Conservation (phyloP, 2,888 invertebrate genomes). For the Drosophila picticornis region DNA sequence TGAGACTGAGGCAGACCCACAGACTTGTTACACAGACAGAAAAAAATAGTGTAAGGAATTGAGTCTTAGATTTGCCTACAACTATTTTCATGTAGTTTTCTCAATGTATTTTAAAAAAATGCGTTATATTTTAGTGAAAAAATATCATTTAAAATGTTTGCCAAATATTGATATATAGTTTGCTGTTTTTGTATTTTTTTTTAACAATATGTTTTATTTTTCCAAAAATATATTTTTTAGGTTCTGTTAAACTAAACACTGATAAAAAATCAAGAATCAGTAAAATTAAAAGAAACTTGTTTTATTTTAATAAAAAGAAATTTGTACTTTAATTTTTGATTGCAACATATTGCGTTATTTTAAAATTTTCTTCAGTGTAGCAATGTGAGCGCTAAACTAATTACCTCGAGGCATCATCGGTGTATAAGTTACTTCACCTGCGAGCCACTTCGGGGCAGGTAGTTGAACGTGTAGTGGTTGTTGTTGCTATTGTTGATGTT, state of each 20-base stretch:
- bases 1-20: neutral
- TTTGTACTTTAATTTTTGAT: neutral
- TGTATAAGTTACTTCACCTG: conserved; percentile 79
- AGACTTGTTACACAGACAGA: neutral
- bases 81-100: neutral
- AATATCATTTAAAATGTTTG: neutral
- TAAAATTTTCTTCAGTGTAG: neutral
- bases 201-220: neutral
- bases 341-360: neutral
- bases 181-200: no score
- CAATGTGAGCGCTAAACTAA: conserved; percentile 69
- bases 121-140: neutral
- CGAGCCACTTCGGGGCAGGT: conserved; percentile 68
- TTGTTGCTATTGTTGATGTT: conserved; percentile 17
- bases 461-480: conserved; percentile 33
- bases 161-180: neutral
- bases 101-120: neutral
- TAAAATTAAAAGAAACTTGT: neutral
- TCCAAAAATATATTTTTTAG: neutral
- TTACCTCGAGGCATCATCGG: conserved; percentile 62
- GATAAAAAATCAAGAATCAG: neutral
- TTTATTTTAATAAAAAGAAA: neutral
- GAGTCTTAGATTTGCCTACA: neutral
- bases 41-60: neutral
- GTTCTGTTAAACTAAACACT: neutral